A percentile compares a stretch with the other conserved stretches of the same genome.
phyloP scores from a whole-genome alignment of 2,797 vertebrate genomes.

The Myotis findleyi region DNA sequence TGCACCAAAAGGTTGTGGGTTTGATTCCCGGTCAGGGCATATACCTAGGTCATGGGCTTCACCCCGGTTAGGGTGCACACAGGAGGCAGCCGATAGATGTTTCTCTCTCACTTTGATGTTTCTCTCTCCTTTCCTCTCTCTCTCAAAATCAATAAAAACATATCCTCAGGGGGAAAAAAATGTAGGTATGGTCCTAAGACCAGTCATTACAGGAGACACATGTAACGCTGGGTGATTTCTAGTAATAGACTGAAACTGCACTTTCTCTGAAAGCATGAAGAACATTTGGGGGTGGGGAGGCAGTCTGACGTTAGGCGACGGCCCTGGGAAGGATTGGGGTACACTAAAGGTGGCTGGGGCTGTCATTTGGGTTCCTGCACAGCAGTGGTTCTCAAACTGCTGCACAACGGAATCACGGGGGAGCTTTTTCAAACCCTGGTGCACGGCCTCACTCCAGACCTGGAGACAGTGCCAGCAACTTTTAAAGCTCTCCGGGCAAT shows the following conservation, averaged over 20 bases:
- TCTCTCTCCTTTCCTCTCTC: not conserved
- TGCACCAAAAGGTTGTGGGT: not conserved
- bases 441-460: not conserved
- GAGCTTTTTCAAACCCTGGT: not conserved
- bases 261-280: not conserved
- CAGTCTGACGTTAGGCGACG: not conserved
- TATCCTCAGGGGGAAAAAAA: not conserved
- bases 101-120: not conserved
- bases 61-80: not conserved
- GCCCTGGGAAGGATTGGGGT: not conserved
- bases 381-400: not conserved
- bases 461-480: not conserved
- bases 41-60: not conserved
- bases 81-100: not conserved
- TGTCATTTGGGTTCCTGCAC: not conserved
- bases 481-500: not conserved
- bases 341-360: too few species aligned
- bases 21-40: not conserved
- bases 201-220: not conserved
- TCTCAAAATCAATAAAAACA: not conserved
- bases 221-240: not conserved
- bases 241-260: not conserved
- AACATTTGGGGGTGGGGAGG: not conserved
- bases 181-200: not conserved
- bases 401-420: rapidly evolving